These are phyloP conservation scores for Oxyura jamaicensis DNA, from an alignment of 2,113 vertebrate species.

Conservation along the genomic window DNA sequence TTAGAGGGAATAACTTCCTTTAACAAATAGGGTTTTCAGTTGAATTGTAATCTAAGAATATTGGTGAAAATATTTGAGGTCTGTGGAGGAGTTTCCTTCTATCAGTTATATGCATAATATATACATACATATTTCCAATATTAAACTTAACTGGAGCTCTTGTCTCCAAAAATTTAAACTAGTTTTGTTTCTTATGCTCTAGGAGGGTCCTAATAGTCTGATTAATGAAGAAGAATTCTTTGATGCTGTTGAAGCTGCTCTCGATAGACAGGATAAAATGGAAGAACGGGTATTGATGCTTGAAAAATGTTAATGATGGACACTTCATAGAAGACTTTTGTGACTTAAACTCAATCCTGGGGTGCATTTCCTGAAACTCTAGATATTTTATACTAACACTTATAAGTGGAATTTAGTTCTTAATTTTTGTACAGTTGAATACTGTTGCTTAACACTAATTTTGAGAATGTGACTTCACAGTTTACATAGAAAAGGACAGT, in stretches of 20 bases:
- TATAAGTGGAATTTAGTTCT: neutral
- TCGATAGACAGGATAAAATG: slow-evolving; percentile 98
- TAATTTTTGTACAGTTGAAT: neutral
- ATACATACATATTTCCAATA: neutral
- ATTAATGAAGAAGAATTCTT: slow-evolving; percentile 99
- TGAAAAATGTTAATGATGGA: neutral
- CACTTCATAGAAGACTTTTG: neutral
- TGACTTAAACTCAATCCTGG: neutral
- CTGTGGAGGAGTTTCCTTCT: neutral
- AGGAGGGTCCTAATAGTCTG: slow-evolving; percentile 98
- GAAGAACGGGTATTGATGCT: slow-evolving; percentile 90
- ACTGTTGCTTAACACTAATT: neutral
- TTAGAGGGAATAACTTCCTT: neutral
- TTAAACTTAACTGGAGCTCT: neutral
- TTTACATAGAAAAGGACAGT: neutral
- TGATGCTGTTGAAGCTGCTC: slow-evolving; percentile 96
- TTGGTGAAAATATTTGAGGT: neutral
- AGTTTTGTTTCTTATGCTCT: neutral
- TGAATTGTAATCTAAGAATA: neutral
- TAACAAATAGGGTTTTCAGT: neutral
- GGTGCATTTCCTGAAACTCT: neutral
- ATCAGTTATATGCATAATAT: neutral
- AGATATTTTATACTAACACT: neutral
- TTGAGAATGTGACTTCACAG: neutral
- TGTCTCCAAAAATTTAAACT: neutral